These are phyloP conservation scores for Nymphalis c-album DNA, from an alignment of 2,888 invertebrate species.

Conservation along the genomic window DNA sequence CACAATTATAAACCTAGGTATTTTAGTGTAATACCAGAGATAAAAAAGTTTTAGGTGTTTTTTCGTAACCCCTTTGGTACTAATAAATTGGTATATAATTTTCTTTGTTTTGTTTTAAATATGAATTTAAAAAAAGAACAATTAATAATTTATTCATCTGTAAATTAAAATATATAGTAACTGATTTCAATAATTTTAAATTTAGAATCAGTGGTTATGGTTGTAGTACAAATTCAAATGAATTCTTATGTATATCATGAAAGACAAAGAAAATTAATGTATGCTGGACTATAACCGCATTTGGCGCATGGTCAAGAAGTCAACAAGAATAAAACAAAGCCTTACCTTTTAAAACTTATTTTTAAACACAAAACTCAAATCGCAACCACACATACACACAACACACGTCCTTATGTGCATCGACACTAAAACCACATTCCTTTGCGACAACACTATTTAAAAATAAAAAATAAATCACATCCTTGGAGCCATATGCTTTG, in stretches of 20 bases:
- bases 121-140: not conserved
- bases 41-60: too few species aligned
- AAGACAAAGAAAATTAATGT: conserved; percentile 4
- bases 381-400: conserved; percentile 58
- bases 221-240: not conserved
- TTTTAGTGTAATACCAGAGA: too few species aligned
- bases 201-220: not conserved
- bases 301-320: conserved; percentile 21
- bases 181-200: not conserved
- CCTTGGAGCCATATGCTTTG: conserved; percentile 58
- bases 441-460: conserved; percentile 47
- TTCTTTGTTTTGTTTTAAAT: too few species aligned
- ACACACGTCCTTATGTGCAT: conserved; percentile 65
- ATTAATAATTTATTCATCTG: not conserved
- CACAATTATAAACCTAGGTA: not conserved
- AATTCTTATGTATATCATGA: not conserved
- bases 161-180: too few species aligned
- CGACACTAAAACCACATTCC: conserved; percentile 69
- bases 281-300: conserved; percentile 3
- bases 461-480: conserved; percentile 56
- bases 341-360: conserved; percentile 45
- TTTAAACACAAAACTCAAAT: conserved; percentile 42
- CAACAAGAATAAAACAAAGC: conserved; percentile 32
- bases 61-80: too few species aligned
- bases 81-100: too few species aligned